These are phyloP conservation scores for Crotalus viridis DNA, from an alignment of 2,113 vertebrate genomes.

Conservation along the genomic window DNA sequence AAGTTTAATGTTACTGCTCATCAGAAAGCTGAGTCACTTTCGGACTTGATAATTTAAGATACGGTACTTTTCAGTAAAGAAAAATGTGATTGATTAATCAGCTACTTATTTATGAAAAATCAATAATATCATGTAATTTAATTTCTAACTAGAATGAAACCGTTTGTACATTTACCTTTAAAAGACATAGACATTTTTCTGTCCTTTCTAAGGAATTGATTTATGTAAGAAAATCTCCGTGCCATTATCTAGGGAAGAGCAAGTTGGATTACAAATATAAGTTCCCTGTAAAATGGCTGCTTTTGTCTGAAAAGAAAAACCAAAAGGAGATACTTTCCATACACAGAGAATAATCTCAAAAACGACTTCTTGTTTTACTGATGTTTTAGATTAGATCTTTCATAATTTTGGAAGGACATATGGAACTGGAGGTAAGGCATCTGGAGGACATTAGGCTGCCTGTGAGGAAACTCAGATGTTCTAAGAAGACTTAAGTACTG, in stretches of 20 bases:
- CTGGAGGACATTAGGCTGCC: background rate
- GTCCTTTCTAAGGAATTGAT: background rate
- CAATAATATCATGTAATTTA: constrained; percentile 2
- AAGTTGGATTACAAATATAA: background rate
- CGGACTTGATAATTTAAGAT: constrained; percentile 40
- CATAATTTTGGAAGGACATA: background rate
- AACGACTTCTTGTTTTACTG: background rate
- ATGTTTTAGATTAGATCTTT: background rate
- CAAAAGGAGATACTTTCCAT: background rate
- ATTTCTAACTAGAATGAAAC: background rate
- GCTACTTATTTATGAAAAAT: constrained; percentile 19
- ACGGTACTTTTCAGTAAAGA: constrained; percentile 30
- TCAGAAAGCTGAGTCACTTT: constrained; percentile 50
- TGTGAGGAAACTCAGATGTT: background rate
- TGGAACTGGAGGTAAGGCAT: background rate
- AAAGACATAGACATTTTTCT: background rate
- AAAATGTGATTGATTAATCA: constrained; percentile 46
- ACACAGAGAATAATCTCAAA: background rate
- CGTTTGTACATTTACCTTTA: background rate
- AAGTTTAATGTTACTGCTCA: constrained; percentile 57
- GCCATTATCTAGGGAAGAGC: background rate
- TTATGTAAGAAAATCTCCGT: background rate
- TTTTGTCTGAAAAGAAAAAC: background rate
- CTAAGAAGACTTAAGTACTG: background rate
- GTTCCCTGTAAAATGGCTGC: background rate